phyloP scores from a whole-genome alignment of 1,140 invertebrate genomes.

The Megalonaias nervosa region DNA sequence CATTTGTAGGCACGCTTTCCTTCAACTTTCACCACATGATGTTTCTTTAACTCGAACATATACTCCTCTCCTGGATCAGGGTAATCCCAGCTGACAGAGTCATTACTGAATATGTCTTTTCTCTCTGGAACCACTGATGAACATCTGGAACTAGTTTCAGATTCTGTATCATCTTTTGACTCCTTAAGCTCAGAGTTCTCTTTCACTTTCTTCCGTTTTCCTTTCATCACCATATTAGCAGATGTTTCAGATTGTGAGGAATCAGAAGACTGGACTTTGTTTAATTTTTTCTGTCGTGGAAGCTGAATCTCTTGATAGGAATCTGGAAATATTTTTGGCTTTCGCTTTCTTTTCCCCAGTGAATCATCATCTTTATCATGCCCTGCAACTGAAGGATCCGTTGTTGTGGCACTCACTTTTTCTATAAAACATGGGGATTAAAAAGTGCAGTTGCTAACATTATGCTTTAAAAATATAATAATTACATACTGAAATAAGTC shows the following conservation, averaged over 20 bases:
- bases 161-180: background rate
- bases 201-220: conserved; percentile 18
- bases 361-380: too few relatives aligned
- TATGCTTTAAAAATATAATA: too few relatives aligned
- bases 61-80: conserved; percentile 44
- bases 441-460: too few relatives aligned
- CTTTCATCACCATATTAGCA: background rate
- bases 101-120: conserved; percentile 1
- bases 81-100: conserved; percentile 41
- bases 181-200: conserved; percentile 1
- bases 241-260: background rate
- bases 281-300: too few relatives aligned
- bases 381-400: too few relatives aligned
- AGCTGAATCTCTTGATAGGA: conserved; percentile 6
- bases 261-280: conserved; percentile 19
- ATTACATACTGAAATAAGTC: too few relatives aligned
- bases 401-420: too few relatives aligned
- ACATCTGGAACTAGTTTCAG: background rate
- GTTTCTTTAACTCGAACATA: conserved; percentile 50
- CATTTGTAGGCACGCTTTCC: conserved; percentile 72
- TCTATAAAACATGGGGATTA: too few relatives aligned
- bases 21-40: conserved; percentile 44
- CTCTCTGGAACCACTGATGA: background rate
- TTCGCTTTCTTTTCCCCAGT: conserved; percentile 20
- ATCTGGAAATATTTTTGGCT: conserved; percentile 33